Evolutionary conservation across 2,888 invertebrate species (phyloP), one percentile per base, ranked within the genome.

Genomic region (Helobdella robusta): DNA sequence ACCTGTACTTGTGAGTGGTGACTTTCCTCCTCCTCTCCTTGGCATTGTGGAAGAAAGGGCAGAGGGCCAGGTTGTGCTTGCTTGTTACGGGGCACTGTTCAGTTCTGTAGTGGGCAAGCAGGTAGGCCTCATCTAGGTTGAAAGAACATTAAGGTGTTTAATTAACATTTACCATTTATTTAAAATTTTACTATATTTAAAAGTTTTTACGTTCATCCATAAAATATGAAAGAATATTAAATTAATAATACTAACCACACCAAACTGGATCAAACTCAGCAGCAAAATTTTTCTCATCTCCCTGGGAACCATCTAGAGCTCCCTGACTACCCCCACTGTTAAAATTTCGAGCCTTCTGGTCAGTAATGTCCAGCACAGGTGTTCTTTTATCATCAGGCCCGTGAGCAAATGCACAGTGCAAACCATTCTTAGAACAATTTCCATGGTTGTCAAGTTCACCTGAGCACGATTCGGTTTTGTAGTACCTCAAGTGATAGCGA

Each of bases 391-490:
- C 97, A 75, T 89, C 89, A 72, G 89, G 88, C 32, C 95, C 95
- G 79, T 98, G 98, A 3, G 97, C 97, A 82, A 97, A 98, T 23
- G 97, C 97, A 82, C 98, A 98, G 80, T 98, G 97, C 48, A 92
- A 87, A 35, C 98, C 98, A 83, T 98, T 98, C 83, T 97, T 97
- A 0, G 91, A 91, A 81, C 98, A 98, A 78, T 77, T 71, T 44
- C 97, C 97, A 70, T 94, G 86, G 44, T 89, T 85, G 79, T 98
- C 95, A 25, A 97, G 95, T 76, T 97, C 94, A 81, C 97, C 94
- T 18, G 97, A 95, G 81, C 98, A 98, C 87, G 94, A 93, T 76
- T 95, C 95, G 34, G 97, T 97, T 82, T 98, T 98, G 83, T 95
- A 98, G 82, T 98, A 97, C 71, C 97, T 86, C 73, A 97, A 84